A percentile compares a stretch with the other conserved stretches of the same genome.
phyloP scores from a whole-genome alignment of 30 jellyfish, hydroid and myxozoan genomes.

The Pelagia noctiluca region DNA sequence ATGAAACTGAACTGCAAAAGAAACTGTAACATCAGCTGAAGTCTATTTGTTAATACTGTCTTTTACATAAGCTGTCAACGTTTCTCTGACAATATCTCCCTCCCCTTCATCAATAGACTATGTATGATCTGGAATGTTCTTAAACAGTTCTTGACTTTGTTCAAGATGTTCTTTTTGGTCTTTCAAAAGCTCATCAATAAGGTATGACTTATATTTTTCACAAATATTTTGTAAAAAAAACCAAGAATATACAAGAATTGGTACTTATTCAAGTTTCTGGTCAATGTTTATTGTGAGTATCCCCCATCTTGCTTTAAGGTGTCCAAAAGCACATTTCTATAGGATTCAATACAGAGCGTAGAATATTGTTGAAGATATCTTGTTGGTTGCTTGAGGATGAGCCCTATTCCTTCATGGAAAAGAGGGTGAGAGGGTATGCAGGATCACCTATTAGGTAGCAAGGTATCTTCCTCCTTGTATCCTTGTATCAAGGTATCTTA shows the following conservation, averaged over 20 bases:
- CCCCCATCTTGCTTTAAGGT: slow-evolving; percentile 68
- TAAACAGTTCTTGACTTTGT: slow-evolving; percentile 1
- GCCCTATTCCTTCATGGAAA: slow-evolving; percentile 56
- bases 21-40: no score
- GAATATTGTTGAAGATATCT: slow-evolving; percentile 44
- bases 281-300: slow-evolving; percentile 29
- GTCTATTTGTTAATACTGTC: no score
- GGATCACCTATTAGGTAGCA: slow-evolving; percentile 65
- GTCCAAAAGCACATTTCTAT: slow-evolving; percentile 65
- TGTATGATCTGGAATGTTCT: neutral
- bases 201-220: slow-evolving; percentile 1
- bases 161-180: neutral
- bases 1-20: no score
- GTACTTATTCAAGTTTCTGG: slow-evolving; percentile 19
- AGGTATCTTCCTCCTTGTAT: slow-evolving; percentile 21
- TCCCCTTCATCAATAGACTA: slow-evolving; percentile 4
- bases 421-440: slow-evolving; percentile 69
- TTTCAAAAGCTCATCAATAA: slow-evolving; percentile 20
- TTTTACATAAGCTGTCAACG: neutral
- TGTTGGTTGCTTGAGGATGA: slow-evolving; percentile 23
- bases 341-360: slow-evolving; percentile 63
- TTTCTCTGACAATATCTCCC: slow-evolving; percentile 25
- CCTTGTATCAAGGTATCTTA: slow-evolving; percentile 27
- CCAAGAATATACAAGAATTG: slow-evolving; percentile 39
- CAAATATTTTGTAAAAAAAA: slow-evolving; percentile 59